Base-by-base conservation (phyloP, 2,797 vertebrate species). In the Cygnus olor region DNA sequence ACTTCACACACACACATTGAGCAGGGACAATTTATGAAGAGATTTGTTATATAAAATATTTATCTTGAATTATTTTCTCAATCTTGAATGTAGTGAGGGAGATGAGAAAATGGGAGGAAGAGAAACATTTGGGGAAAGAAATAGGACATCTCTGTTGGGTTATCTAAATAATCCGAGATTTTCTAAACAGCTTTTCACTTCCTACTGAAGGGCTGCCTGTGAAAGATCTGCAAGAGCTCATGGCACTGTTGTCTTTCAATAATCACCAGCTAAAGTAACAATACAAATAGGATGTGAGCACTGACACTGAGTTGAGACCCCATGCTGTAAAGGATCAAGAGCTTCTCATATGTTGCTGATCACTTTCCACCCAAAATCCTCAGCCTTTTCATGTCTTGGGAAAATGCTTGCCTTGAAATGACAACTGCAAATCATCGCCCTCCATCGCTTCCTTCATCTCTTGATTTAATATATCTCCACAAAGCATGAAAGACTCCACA, bases 31-130 rank as follows among this genome's bases (percentile, higher is more conserved):
- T 78, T 80, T 87, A 73, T 73, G 68, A 80, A 80, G 20, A 90
- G 22, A 73, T 82, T 69, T 71, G 65, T 87, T 90, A 92, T 14
- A 74, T 87, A 93, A 95, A 93, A 80, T 89, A 93, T 84, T 83
- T 76, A 14, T 28, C n/a, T 69, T 47, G 9, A 69, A 85, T 93
- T 96, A 79, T 84, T 92, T 95, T 89, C 73, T 87, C 65, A 53
- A 65, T 42, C 38, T 90, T 68, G 58, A 78, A 85, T 42, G 36
- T 42, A 82, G 64, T 74, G 88, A 45, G 24, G 58, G 90, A 97
- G 65, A 84, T 92, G 74, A 95, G 92, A 96, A 88, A 8, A 42
- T 80, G 18, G 53, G 36, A 15, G 12, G 76, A 84, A 90, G 19
- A 91, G 53, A 90, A 90, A 78, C 16, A 42, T 38, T 68, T 91